A percentile compares a stretch with the other conserved stretches of the same genome.
Conservation (phyloP, 2,113 vertebrate species). For the Penelope pileata region DNA sequence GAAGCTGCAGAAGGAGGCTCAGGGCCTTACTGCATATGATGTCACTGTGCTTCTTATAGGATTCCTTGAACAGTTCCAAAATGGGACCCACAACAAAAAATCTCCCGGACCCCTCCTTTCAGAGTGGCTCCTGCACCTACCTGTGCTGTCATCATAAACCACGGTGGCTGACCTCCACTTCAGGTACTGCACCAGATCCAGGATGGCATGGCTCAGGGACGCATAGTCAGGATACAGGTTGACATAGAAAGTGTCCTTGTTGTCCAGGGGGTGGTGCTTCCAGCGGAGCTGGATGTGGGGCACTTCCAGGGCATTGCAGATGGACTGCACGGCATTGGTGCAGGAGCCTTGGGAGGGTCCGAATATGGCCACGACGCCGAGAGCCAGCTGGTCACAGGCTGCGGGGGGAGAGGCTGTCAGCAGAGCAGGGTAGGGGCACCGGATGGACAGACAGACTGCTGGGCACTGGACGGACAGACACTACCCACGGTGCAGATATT, state of each 20-base stretch:
- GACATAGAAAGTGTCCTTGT: conserved; percentile 97
- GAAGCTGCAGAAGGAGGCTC: not conserved
- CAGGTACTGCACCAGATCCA: conserved; percentile 95
- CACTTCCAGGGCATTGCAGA: conserved; percentile 97
- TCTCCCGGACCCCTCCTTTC: not conserved
- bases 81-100: not conserved
- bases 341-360: conserved; percentile 97
- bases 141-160: conserved; percentile 98
- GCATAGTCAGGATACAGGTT: conserved; percentile 98
- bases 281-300: conserved; percentile 97
- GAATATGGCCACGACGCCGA: conserved; percentile 97
- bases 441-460: not conserved
- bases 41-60: accelerated
- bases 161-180: conserved; percentile 98
- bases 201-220: conserved; percentile 95
- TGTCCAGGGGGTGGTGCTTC: conserved; percentile 98
- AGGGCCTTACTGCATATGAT: accelerated
- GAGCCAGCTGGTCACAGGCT: conserved; percentile 98
- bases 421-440: not conserved
- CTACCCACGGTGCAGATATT: not conserved
- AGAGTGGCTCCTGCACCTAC: conserved; percentile 67
- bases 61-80: not conserved
- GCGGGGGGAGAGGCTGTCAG: not conserved
- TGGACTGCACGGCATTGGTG: conserved; percentile 96
- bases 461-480: not conserved